Evolutionary conservation across 2,888 invertebrate species (phyloP).

Genomic region (Eutolmus rufibarbis): DNA sequence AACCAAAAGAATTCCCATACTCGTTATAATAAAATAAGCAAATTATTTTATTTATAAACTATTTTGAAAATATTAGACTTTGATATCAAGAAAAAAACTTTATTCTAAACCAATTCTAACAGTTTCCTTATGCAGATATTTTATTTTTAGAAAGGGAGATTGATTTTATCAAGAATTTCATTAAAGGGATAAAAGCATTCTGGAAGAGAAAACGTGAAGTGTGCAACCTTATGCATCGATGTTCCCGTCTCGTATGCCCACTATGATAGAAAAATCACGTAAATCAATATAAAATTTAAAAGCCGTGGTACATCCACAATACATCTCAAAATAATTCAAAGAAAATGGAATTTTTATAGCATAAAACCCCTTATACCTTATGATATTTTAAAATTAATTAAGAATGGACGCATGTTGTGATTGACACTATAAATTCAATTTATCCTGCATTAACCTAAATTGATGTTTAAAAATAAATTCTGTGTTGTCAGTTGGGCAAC

Average conservation of each 20-base stretch:
- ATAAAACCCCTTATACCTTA: not conserved
- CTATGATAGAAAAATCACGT: not conserved
- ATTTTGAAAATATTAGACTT: no score
- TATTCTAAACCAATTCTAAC: not conserved
- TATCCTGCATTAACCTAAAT: not conserved
- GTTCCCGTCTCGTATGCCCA: not conserved
- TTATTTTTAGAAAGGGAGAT: not conserved
- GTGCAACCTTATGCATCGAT: not conserved
- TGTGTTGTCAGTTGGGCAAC: not conserved
- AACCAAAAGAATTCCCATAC: no score
- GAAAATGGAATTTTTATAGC: not conserved
- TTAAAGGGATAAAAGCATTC: not conserved
- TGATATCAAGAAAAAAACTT: not conserved
- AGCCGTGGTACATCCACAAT: not conserved
- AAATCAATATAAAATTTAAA: not conserved
- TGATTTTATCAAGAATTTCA: not conserved
- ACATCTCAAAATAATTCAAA: not conserved
- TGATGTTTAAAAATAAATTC: not conserved
- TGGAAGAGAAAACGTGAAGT: not conserved
- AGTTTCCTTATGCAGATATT: not conserved
- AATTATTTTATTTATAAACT: no score
- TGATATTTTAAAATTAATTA: not conserved
- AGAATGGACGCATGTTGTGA: not conserved
- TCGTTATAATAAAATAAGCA: no score
- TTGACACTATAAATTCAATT: not conserved